These are phyloP conservation scores for Carapus acus DNA, from an alignment of 2,797 vertebrate genomes.

Conservation along the genomic window DNA sequence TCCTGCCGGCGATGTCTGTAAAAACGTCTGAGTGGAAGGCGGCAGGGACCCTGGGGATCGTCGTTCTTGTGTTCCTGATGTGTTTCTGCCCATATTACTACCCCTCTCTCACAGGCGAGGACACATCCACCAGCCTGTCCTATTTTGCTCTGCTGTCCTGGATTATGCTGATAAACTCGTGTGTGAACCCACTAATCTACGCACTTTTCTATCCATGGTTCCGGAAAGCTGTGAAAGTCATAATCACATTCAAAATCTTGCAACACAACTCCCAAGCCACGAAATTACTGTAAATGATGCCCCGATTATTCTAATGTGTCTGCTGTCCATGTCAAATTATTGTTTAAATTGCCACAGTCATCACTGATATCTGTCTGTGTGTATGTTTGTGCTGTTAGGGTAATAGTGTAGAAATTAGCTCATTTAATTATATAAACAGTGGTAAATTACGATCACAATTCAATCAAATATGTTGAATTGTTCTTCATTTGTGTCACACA, in stretches of 20 bases:
- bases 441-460: no score
- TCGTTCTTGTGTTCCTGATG: constrained; percentile 48
- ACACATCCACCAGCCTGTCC: constrained; percentile 5
- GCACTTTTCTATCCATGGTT: constrained; percentile 63
- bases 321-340: no score
- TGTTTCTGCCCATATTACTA: constrained; percentile 55
- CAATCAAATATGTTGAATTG: no score
- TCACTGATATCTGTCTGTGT: no score
- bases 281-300: constrained; percentile 24
- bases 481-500: no score
- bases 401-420: no score
- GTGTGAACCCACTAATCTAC: constrained; percentile 58
- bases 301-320: no score
- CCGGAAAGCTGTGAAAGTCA: constrained; percentile 45
- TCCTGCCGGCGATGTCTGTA: neutral
- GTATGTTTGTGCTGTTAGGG: no score
- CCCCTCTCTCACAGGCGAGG: constrained; percentile 16
- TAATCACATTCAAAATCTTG: constrained; percentile 49
- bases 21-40: constrained; percentile 51
- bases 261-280: constrained; percentile 14
- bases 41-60: constrained; percentile 46
- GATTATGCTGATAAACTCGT: constrained; percentile 50
- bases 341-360: no score
- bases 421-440: no score
- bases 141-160: constrained; percentile 35